These are phyloP conservation scores for Carassius auratus DNA, from an alignment of 2,113 vertebrate species.

Conservation along the genomic window DNA sequence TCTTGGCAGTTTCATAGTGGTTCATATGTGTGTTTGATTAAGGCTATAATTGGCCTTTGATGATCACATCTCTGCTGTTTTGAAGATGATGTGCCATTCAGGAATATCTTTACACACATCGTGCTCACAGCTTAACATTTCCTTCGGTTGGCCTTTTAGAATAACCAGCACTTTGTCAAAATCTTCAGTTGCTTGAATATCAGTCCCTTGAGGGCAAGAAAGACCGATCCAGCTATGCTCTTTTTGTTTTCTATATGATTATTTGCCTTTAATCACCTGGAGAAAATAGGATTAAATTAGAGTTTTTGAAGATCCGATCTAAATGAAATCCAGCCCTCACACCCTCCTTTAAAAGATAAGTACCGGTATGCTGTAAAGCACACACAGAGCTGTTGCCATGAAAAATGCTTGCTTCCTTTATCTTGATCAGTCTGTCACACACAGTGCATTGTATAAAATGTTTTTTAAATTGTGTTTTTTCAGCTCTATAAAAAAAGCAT, in stretches of 20 bases:
- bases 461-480: background rate
- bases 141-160: background rate
- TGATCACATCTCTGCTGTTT: constrained; percentile 12
- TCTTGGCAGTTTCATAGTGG: background rate
- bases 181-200: constrained; percentile 7
- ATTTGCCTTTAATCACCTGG: background rate
- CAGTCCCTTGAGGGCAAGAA: background rate
- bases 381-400: background rate
- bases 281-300: background rate
- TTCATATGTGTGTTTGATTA: constrained; percentile 7
- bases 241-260: constrained; percentile 22
- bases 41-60: constrained; percentile 8
- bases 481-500: background rate
- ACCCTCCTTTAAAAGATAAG: constrained; percentile 3
- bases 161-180: constrained; percentile 14
- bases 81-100: background rate
- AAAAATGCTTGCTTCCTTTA: constrained; percentile 13
- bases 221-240: background rate
- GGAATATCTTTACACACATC: constrained; percentile 4
- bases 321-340: background rate
- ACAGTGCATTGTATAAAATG: background rate
- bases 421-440: background rate
- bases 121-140: constrained; percentile 1
- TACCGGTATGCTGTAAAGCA: background rate
- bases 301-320: constrained; percentile 14